Percentiles rank a stretch among this genome's conserved stretches.
Conservation (phyloP, 2,888 invertebrate species). For the Abscondita cerata region DNA sequence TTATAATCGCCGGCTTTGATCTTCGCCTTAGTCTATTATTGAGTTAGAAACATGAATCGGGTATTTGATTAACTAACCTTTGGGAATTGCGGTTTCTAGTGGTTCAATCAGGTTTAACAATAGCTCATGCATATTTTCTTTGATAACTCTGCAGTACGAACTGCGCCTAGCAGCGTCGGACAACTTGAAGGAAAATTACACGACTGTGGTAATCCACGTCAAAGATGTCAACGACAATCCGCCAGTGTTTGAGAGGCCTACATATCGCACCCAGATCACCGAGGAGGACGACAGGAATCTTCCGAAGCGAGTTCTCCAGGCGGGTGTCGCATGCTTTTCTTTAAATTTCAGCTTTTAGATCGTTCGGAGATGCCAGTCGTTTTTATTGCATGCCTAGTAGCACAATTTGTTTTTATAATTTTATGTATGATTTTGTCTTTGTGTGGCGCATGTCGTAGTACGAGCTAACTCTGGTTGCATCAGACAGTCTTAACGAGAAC, state of each 20-base stretch:
- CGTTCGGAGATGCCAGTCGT: conserved; percentile 15
- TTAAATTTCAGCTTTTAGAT: conserved; percentile 34
- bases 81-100: conserved; percentile 35
- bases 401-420: conserved; percentile 5
- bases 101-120: conserved; percentile 39
- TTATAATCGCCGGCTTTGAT: conserved; percentile 37
- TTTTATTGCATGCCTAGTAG: conserved; percentile 22
- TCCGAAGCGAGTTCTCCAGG: conserved; percentile 93
- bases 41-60: conserved; percentile 41
- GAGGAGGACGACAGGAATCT: conserved; percentile 95
- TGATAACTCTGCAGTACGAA: conserved; percentile 74
- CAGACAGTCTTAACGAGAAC: conserved; percentile 90
- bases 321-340: conserved; percentile 52
- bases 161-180: conserved; percentile 93
- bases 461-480: conserved; percentile 87
- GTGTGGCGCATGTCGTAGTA: conserved; percentile 67
- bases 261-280: conserved; percentile 94
- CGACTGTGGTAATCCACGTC: conserved; percentile 95
- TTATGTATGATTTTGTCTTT: conserved; percentile 37
- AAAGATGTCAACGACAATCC: conserved; percentile 99
- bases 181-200: conserved; percentile 96
- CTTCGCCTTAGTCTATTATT: conserved; percentile 35
- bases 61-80: conserved; percentile 40
- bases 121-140: conserved; percentile 37
- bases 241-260: conserved; percentile 93